Percentiles rank a stretch among this genome's conserved stretches.
phyloP scores from a whole-genome alignment of 2,797 vertebrate species.

The Pangasius mekongensis region DNA sequence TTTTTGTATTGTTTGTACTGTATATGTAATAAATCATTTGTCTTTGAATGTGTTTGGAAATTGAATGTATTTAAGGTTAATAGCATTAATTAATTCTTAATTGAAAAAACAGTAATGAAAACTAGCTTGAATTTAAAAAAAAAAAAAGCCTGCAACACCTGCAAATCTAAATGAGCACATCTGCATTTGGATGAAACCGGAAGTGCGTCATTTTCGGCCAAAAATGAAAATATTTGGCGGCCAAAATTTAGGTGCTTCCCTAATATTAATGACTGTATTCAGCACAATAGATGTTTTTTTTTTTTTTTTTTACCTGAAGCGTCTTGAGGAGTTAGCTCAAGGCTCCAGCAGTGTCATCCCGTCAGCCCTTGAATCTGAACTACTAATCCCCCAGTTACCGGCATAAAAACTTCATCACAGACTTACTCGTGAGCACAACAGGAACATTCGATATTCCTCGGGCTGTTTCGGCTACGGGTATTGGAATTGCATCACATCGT shows the following conservation, averaged over 20 bases:
- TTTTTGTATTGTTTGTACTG: not conserved
- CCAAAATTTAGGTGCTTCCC: too few species aligned
- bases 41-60: not conserved
- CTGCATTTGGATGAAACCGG: not conserved
- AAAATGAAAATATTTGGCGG: not conserved
- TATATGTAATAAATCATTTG: not conserved
- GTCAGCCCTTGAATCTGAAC: not conserved
- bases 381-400: not conserved
- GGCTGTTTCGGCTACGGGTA: not conserved
- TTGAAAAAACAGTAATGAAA: not conserved
- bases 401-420: slow-evolving; percentile 9
- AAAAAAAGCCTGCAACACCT: not conserved
- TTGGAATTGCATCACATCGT: not conserved
- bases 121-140: not conserved
- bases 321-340: not conserved
- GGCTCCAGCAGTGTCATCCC: not conserved
- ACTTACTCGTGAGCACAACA: not conserved
- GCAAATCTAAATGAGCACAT: too few species aligned
- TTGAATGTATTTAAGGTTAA: not conserved
- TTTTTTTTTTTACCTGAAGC: not conserved
- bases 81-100: not conserved
- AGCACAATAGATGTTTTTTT: too few species aligned
- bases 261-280: not conserved
- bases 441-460: not conserved
- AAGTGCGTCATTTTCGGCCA: not conserved